These are phyloP conservation scores for Drosophila erecta DNA, from an alignment of 1,140 invertebrate genomes.

Conservation along the genomic window DNA sequence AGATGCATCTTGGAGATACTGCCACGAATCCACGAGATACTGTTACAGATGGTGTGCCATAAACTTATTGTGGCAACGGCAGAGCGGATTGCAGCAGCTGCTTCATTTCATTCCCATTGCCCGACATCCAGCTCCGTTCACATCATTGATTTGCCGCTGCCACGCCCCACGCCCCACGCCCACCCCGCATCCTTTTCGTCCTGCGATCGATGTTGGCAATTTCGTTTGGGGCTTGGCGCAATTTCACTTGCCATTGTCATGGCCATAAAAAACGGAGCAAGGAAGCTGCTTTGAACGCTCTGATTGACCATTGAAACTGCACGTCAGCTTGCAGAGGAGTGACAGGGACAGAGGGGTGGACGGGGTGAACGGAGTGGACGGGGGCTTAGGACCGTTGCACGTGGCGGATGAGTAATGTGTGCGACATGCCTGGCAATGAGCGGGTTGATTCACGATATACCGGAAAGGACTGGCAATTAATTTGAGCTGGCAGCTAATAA, in stretches of 20 bases:
- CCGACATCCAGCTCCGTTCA: conserved; percentile 32
- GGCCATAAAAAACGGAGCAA: conserved; percentile 44
- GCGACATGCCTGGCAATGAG: conserved; percentile 52
- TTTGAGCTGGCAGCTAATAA: conserved; percentile 14
- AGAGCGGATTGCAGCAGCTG: conserved; percentile 58
- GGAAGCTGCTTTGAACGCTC: conserved; percentile 57
- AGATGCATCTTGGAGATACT: conserved; percentile 51
- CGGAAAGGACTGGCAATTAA: conserved; percentile 14
- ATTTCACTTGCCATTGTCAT: conserved; percentile 72
- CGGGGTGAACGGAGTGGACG: no score
- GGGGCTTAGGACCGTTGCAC: conserved; percentile 34
- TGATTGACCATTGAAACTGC: conserved; percentile 82
- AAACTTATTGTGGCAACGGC: conserved; percentile 59
- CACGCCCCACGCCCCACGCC: conserved; percentile 18
- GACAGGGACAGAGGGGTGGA: conserved; percentile 4
- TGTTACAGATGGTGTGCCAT: conserved; percentile 56
- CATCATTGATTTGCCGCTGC: conserved; percentile 65
- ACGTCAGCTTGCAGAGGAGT: conserved; percentile 51
- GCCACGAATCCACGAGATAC: conserved; percentile 31
- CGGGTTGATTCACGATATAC: conserved; percentile 42
- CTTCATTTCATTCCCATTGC: conserved; percentile 66
- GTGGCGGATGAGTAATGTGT: conserved; percentile 73
- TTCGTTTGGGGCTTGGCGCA: conserved; percentile 60
- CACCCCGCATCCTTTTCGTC: not conserved
- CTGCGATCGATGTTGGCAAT: conserved; percentile 57